phyloP scores from a whole-genome alignment of 2,888 invertebrate species.

The Hoplodrina blanda region DNA sequence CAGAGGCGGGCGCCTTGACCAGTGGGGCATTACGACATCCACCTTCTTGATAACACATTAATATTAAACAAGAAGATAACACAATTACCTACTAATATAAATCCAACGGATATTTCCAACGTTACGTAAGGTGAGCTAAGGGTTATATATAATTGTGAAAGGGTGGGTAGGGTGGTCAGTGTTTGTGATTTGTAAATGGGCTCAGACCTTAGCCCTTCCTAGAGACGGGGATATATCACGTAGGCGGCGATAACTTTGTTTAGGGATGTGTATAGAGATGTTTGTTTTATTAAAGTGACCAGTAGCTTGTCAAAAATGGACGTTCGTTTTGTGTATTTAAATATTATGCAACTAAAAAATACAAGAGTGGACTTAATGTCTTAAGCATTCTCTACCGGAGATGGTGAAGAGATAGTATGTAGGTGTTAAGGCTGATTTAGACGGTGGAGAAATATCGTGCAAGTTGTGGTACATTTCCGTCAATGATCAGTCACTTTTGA shows the following conservation, averaged over 20 bases:
- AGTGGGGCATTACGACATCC: too few relatives aligned
- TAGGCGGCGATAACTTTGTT: constrained; percentile 88
- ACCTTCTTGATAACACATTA: constrained; percentile 47
- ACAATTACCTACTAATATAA: constrained; percentile 76
- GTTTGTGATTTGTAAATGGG: constrained; percentile 91
- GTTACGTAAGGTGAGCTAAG: constrained; percentile 79
- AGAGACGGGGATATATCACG: constrained; percentile 90
- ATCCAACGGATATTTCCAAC: constrained; percentile 87
- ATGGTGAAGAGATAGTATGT: too few relatives aligned
- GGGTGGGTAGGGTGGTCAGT: constrained; percentile 84
- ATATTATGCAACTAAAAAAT: too few relatives aligned
- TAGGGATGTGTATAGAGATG: constrained; percentile 77
- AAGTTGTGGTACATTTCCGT: too few relatives aligned
- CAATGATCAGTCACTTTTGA: too few relatives aligned
- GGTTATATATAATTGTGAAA: constrained; percentile 80
- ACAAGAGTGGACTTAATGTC: too few relatives aligned
- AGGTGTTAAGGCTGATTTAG: too few relatives aligned
- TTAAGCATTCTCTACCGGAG: too few relatives aligned
- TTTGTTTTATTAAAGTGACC: constrained; percentile 39
- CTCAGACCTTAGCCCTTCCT: constrained; percentile 89
- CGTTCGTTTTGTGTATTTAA: too few relatives aligned
- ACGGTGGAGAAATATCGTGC: too few relatives aligned
- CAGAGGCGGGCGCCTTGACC: too few relatives aligned
- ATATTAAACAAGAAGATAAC: constrained; percentile 69
- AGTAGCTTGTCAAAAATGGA: constrained; percentile 9